Evolutionary conservation across 2,888 invertebrate species (phyloP), one percentile per base, ranked within the genome.

Genomic region (Amiota mariae): DNA sequence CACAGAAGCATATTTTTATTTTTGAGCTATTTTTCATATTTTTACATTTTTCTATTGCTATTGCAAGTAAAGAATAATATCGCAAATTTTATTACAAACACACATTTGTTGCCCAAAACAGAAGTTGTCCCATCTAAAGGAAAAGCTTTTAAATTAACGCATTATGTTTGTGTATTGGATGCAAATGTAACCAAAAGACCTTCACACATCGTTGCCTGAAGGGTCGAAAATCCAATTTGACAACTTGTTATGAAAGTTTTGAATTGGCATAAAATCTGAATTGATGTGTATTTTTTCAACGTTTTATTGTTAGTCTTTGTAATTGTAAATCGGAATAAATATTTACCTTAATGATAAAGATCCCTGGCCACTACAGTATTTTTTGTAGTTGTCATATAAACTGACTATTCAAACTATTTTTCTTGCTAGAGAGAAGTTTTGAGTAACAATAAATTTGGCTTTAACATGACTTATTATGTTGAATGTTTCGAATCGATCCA

Each of bases 81-180:
- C 77, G 76, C 84, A 84, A 84, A 84, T 84, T 84, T 84, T 86
- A 85, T 85, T 84, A 84, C 86, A 83, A 77, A 68, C 81, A 80
- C 72, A 73, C 78, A 72, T 71, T 24, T 57, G 54, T 54, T 47
- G 36, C n/a, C 63, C 67, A 56, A 24, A 20, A 54, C 77, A 77
- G 72, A 59, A 36, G 63, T 73, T 73, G 59, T 74, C 73, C 15
- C 48, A 57, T 59, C 48, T 36, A 6, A 59, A 63, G 56, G 72
- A 76, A 73, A 76, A 36, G 78, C 81, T 84, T 84, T 85, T 82
- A 85, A 84, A 84, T 84, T 84, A 84, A 85, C 86, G 83, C 86
- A 84, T 84, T 85, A 84, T 83, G 84, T 80, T 85, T 85, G 85
- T 84, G 84, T 85, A 85, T 84, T 84, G 83, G 85, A 84, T 84